Percentiles rank a stretch among this genome's conserved stretches.
These are phyloP conservation scores for Chromobotia macracanthus DNA, from an alignment of 2,797 vertebrate genomes.

Conservation along the genomic window DNA sequence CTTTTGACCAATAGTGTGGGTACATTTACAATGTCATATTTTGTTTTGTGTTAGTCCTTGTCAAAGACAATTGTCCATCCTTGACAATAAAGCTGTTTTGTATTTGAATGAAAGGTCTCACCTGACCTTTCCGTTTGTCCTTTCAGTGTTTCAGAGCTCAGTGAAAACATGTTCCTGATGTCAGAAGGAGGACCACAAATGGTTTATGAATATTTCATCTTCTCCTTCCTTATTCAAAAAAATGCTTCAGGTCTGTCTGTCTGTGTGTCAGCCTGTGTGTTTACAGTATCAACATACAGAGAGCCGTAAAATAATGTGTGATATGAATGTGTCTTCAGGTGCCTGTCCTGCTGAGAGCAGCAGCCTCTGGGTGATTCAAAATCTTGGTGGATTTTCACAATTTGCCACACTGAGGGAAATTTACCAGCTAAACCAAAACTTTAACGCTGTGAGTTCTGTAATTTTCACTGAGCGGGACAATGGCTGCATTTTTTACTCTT, in stretches of 20 bases:
- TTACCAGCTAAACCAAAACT: slow-evolving; percentile 69
- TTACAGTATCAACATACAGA: background rate
- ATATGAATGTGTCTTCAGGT: slow-evolving; percentile 41
- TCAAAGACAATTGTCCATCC: no score
- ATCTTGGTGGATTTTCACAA: slow-evolving; percentile 72
- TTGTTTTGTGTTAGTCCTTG: no score
- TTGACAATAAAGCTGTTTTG: no score
- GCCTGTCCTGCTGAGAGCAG: slow-evolving; percentile 65
- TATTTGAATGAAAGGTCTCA: background rate
- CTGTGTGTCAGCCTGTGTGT: background rate
- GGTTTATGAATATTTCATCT: slow-evolving; percentile 72
- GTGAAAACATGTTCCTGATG: slow-evolving; percentile 56
- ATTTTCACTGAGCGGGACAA: background rate
- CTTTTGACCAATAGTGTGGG: no score
- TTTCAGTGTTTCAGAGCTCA: slow-evolving; percentile 70
- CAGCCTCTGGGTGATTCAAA: slow-evolving; percentile 68
- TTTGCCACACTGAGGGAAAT: slow-evolving; percentile 69
- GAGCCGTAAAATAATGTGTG: background rate
- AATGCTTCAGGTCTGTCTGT: slow-evolving; percentile 64
- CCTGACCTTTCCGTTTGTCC: no score
- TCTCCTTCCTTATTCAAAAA: slow-evolving; percentile 66
- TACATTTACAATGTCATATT: no score
- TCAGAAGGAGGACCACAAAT: background rate
- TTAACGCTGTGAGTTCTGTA: slow-evolving; percentile 72
- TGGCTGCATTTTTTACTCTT: background rate